These are phyloP conservation scores for Micoletzkya japonica DNA, from an alignment of 2,888 invertebrate species.

Conservation along the genomic window DNA sequence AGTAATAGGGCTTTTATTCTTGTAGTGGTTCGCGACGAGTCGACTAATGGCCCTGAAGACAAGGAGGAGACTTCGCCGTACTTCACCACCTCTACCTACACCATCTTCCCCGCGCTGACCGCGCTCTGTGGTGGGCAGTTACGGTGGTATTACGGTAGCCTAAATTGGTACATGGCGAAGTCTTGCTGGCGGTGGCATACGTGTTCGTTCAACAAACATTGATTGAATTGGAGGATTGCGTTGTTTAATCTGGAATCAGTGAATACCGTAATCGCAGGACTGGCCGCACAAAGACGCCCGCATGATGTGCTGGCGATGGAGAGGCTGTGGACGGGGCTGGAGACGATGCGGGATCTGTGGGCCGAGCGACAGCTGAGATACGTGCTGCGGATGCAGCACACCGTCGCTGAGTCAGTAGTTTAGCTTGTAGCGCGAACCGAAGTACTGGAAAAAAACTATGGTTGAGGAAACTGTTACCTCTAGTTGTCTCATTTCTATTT, in stretches of 20 bases:
- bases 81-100: background rate
- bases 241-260: no score
- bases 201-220: no score
- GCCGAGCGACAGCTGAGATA: background rate
- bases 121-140: background rate
- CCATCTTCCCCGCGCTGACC: background rate
- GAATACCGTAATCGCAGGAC: conserved; percentile 10
- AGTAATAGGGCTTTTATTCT: no score
- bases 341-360: conserved; percentile 11
- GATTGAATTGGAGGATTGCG: no score
- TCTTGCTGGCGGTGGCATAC: no score
- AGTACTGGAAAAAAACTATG: no score
- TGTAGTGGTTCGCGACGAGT: background rate
- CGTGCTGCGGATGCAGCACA: background rate
- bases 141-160: no score
- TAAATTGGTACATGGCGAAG: no score
- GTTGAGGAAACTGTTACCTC: no score
- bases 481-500: no score
- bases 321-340: background rate
- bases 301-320: conserved; percentile 23
- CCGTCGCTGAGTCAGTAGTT: background rate
- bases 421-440: no score
- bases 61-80: conserved; percentile 7
- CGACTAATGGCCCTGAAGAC: conserved; percentile 7
- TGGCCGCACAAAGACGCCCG: conserved; percentile 14